Base-by-base conservation (phyloP, 30 jellyfish, hydroid and myxozoan species). In the Cassiopea xamachana region DNA sequence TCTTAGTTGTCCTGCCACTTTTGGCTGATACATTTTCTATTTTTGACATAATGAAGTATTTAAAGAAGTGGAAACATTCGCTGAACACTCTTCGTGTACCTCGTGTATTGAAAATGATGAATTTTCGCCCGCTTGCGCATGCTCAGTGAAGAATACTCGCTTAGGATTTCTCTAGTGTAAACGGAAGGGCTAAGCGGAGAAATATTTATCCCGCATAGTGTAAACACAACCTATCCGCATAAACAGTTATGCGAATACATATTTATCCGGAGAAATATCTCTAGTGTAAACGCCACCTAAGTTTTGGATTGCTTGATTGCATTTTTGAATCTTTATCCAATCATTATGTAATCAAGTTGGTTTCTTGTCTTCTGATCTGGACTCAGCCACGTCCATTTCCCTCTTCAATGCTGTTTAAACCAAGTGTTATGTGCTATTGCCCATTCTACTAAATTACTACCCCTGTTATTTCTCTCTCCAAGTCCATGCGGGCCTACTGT, bases 171-270 rank as follows among this genome's bases (percentile, higher is more conserved):
- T 69, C 48, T 69, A 69, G 78, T 69, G 78, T 69, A 69, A 69
- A 69, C 48, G 78, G 78, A 69, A 69, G 46, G 78, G 78, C 78
- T 69, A 69, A 69, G 46, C 78, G 78, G 78, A 69, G 46, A 69
- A 69, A 69, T 69, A 69, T 0, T 69, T 69, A 69, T 69, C 78
- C 78, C 48, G 78, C 48, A 69, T 69, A 17, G 78, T 69, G 78
- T 69, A 69, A 69, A 69, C 78, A 0, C 48, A 69, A 69, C 78
- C 78, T 69, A 69, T 69, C 78, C 78, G 78, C 48, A 69, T 69
- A 69, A 69, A 69, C 46, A 69, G 48, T 69, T 69, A 69, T 69
- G 48, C 78, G 78, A 43, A 69, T 69, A 69, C 7, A 18, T 69
- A 69, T 69, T 69, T 69, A 69, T 43, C 46, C 78, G 78, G 64